phyloP scores from a whole-genome alignment of 2,888 invertebrate genomes.

The Mycalesis mineus region DNA sequence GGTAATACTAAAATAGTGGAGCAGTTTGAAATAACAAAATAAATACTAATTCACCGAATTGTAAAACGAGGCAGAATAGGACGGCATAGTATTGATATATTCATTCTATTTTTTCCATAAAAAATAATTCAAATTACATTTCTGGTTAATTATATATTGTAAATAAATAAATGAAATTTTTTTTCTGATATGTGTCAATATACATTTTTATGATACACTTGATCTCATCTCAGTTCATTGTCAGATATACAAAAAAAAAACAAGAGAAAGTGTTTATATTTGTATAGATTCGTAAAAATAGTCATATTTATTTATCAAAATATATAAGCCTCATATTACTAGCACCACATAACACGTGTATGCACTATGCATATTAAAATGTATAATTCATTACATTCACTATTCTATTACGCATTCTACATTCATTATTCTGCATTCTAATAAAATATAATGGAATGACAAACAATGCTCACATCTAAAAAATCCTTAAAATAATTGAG shows the following conservation, averaged over 20 bases:
- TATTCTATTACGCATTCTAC: neutral
- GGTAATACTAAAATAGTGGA: too few relatives aligned
- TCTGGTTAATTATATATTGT: too few relatives aligned
- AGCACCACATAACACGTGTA: neutral
- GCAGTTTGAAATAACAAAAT: too few relatives aligned
- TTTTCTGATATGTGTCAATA: neutral
- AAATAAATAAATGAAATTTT: too few relatives aligned
- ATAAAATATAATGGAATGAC: neutral
- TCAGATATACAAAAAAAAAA: neutral
- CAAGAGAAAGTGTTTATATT: neutral
- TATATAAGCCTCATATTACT: neutral
- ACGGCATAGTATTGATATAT: neutral
- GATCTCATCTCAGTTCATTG: neutral
- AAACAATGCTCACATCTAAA: neutral
- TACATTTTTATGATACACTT: neutral
- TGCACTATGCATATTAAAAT: neutral
- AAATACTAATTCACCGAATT: neutral
- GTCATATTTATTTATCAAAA: slow-evolving; percentile 2
- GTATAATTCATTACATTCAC: neutral
- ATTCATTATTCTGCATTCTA: neutral
- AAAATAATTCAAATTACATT: neutral
- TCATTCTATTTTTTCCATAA: neutral
- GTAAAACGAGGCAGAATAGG: neutral
- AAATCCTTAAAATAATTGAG: slow-evolving; percentile 1
- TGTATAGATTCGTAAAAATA: neutral